phyloP scores from a whole-genome alignment of 2,888 invertebrate species.

The Neoitamus cyanurus region DNA sequence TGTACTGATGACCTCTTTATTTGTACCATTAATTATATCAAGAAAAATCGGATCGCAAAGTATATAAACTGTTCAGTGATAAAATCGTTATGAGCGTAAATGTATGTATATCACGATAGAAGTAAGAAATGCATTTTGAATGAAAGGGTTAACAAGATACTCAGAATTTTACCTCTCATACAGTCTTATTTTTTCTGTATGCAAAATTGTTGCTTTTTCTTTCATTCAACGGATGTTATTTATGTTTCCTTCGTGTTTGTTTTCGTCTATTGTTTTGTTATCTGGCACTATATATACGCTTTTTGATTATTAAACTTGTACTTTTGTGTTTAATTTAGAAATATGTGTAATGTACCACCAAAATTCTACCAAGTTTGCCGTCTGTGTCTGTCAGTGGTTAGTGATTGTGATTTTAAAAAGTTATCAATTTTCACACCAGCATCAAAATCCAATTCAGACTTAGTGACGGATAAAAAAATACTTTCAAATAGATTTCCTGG shows the following conservation, averaged over 20 bases:
- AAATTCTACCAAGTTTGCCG: conserved; percentile 94
- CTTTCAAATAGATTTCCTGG: conserved; percentile 18
- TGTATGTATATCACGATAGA: conserved; percentile 24
- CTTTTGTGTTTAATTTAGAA: conserved; percentile 62
- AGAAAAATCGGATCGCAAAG: conserved; percentile 22
- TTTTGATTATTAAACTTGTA: conserved; percentile 25
- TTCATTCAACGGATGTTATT: conserved; percentile 33
- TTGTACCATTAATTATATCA: conserved; percentile 4
- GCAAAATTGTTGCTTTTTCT: conserved; percentile 34
- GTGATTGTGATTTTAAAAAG: conserved; percentile 80
- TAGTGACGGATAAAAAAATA: conserved; percentile 37
- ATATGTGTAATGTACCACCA: conserved; percentile 92
- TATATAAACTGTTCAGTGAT: conserved; percentile 25
- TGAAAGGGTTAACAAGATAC: conserved; percentile 40
- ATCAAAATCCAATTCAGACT: not conserved
- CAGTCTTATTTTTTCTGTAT: conserved; percentile 22
- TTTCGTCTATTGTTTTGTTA: conserved; percentile 37
- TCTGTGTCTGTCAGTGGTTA: conserved; percentile 87
- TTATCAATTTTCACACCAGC: conserved; percentile 61
- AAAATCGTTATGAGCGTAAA: conserved; percentile 25
- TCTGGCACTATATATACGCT: conserved; percentile 20
- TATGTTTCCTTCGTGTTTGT: conserved; percentile 38
- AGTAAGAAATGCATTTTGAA: conserved; percentile 36
- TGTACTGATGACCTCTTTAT: conserved; percentile 25
- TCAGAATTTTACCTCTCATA: conserved; percentile 30